A percentile compares a stretch with the other conserved stretches of the same genome.
These are phyloP conservation scores for Celastrina argiolus DNA, from an alignment of 2,888 invertebrate species.

Conservation along the genomic window DNA sequence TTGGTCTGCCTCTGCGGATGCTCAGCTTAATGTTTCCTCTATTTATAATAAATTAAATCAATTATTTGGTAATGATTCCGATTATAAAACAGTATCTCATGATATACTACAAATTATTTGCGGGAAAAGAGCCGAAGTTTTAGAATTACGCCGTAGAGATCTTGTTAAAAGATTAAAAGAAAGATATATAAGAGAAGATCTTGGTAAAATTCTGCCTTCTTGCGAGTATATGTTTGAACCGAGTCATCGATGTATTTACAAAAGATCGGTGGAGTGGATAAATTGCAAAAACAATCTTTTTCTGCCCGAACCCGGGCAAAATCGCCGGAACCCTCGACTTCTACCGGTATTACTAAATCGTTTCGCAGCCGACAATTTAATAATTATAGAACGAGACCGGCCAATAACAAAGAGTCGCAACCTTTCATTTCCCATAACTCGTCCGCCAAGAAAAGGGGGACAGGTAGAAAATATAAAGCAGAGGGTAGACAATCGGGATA, in stretches of 20 bases:
- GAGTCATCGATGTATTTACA: not conserved
- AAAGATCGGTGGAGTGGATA: not conserved
- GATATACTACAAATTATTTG: slow-evolving; percentile 30
- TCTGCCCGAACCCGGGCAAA: not conserved
- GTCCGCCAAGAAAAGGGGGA: not conserved
- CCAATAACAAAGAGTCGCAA: not conserved
- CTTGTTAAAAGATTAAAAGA: slow-evolving; percentile 10
- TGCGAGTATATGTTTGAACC: not conserved
- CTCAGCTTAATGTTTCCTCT: too few species aligned
- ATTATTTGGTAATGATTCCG: too few species aligned
- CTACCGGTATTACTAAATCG: not conserved
- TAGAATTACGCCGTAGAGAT: slow-evolving; percentile 24
- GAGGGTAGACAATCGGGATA: not conserved
- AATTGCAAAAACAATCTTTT: not conserved
- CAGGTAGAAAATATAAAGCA: not conserved
- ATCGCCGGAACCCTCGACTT: not conserved
- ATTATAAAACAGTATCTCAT: slow-evolving; percentile 6
- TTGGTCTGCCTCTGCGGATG: not conserved
- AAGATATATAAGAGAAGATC: not conserved
- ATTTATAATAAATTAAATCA: too few species aligned
- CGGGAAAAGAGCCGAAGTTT: slow-evolving; percentile 28
- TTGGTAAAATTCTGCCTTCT: not conserved
- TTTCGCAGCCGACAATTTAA: not conserved
- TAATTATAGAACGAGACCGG: not conserved
- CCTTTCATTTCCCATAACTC: not conserved